Percentiles rank a stretch among this genome's conserved stretches.
Evolutionary conservation across 2,113 vertebrate species (phyloP).

Genomic region (Gnathonemus longibarbis): DNA sequence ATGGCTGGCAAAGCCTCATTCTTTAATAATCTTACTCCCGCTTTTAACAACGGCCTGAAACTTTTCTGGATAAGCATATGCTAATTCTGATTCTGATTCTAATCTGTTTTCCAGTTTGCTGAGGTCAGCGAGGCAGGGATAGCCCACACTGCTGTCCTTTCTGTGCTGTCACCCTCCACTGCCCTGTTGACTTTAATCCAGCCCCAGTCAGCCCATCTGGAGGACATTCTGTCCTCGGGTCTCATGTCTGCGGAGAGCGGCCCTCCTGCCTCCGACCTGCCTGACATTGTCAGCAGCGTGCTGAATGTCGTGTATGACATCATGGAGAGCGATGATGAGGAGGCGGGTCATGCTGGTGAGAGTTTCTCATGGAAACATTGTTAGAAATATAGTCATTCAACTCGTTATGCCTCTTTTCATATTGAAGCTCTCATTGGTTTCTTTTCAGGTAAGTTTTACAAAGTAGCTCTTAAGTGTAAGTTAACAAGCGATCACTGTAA

Average conservation of each 20-base stretch:
- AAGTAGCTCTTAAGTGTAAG: neutral
- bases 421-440: neutral
- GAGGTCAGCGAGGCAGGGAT: slow-evolving; percentile 59
- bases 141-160: slow-evolving; percentile 68
- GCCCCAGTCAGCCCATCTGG: slow-evolving; percentile 27
- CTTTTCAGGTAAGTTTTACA: neutral
- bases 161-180: slow-evolving; percentile 57
- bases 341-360: slow-evolving; percentile 27
- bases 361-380: neutral
- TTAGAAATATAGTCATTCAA: neutral
- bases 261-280: slow-evolving; percentile 49
- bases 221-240: slow-evolving; percentile 5
- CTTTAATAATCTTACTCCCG: neutral
- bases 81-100: too few species aligned
- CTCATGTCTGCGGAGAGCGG: slow-evolving; percentile 23
- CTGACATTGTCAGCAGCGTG: slow-evolving; percentile 66
- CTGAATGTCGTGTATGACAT: slow-evolving; percentile 56
- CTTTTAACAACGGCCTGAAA: neutral
- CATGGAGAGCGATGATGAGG: slow-evolving; percentile 42
- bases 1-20: neutral
- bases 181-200: slow-evolving; percentile 69
- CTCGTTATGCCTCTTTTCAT: neutral
- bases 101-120: slow-evolving; percentile 58
- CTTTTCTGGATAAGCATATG: neutral
- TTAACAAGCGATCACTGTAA: neutral